A percentile compares a stretch with the other conserved stretches of the same genome.
Conservation (phyloP, 2,888 invertebrate species). For the Hyposoter dolosus region DNA sequence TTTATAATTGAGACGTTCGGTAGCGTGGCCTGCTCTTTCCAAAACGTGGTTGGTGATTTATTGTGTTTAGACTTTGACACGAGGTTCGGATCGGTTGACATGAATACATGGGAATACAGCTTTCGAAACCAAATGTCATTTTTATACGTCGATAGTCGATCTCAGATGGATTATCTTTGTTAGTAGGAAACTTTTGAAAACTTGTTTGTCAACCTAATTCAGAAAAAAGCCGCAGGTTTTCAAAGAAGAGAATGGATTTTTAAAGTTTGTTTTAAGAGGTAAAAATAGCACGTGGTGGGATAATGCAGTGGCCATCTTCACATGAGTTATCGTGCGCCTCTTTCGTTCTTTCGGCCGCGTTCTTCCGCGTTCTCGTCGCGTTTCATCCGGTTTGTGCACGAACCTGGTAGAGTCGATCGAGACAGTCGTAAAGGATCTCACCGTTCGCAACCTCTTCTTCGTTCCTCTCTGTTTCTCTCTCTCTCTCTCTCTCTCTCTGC, state of each 20-base stretch:
- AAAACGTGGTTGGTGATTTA: conserved; percentile 2
- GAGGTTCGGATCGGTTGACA: background rate
- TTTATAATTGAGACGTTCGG: conserved; percentile 18
- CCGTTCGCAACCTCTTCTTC: conserved; percentile 42
- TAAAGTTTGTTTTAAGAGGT: conserved; percentile 23
- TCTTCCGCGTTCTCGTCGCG: conserved; percentile 53
- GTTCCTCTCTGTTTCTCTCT: background rate
- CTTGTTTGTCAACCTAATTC: conserved; percentile 1
- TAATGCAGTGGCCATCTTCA: conserved; percentile 44
- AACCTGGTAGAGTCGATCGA: conserved; percentile 58
- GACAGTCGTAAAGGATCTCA: conserved; percentile 66
- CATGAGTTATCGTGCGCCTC: conserved; percentile 46
- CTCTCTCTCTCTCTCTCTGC: conserved; percentile 8
- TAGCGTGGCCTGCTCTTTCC: background rate
- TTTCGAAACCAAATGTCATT: background rate
- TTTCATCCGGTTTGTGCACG: conserved; percentile 55
- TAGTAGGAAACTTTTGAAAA: background rate
- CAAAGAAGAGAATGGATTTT: conserved; percentile 8
- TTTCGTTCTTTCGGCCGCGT: conserved; percentile 43
- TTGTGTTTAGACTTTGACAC: background rate
- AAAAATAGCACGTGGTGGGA: conserved; percentile 44
- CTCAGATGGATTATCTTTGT: too few relatives aligned
- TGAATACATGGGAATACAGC: background rate
- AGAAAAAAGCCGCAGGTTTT: background rate
- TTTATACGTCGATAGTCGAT: too few relatives aligned